A percentile compares a stretch with the other conserved stretches of the same genome.
phyloP scores from a whole-genome alignment of 2,888 invertebrate genomes.

The Theodoxus fluviatilis region DNA sequence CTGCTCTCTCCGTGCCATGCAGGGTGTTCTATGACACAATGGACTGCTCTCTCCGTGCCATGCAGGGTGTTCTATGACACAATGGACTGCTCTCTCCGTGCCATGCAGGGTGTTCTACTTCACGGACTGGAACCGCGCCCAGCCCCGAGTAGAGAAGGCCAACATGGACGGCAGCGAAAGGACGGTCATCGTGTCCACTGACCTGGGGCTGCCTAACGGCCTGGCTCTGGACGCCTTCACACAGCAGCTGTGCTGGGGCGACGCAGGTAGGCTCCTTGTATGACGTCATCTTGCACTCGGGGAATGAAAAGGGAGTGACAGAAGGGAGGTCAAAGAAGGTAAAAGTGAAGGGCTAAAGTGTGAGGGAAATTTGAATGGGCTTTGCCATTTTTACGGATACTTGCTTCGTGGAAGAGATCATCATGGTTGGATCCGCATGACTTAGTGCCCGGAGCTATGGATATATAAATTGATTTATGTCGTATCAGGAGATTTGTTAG shows the following conservation, averaged over 20 bases:
- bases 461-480: too few relatives aligned
- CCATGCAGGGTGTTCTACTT: slow-evolving; percentile 87
- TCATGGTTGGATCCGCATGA: too few relatives aligned
- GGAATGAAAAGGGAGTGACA: too few relatives aligned
- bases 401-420: too few relatives aligned
- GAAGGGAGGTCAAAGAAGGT: too few relatives aligned
- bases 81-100: too few relatives aligned
- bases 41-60: slow-evolving; percentile 38
- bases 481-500: too few relatives aligned
- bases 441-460: too few relatives aligned
- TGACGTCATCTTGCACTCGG: not conserved
- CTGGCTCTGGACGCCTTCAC: slow-evolving; percentile 83
- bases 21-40: too few relatives aligned
- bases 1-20: too few relatives aligned
- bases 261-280: slow-evolving; percentile 75
- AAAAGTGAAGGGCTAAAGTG: too few relatives aligned
- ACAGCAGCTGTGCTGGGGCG: slow-evolving; percentile 92
- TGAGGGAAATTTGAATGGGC: not conserved
- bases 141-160: slow-evolving; percentile 92
- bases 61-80: slow-evolving; percentile 83
- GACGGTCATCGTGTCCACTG: slow-evolving; percentile 65
- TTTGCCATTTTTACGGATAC: too few relatives aligned
- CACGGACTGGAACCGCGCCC: slow-evolving; percentile 93
- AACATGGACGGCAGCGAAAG: slow-evolving; percentile 90
- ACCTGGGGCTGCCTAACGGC: slow-evolving; percentile 88